A percentile compares a stretch with the other conserved stretches of the same genome.
phyloP scores from a whole-genome alignment of 2,888 invertebrate genomes.

The Hedychridium roseum region DNA sequence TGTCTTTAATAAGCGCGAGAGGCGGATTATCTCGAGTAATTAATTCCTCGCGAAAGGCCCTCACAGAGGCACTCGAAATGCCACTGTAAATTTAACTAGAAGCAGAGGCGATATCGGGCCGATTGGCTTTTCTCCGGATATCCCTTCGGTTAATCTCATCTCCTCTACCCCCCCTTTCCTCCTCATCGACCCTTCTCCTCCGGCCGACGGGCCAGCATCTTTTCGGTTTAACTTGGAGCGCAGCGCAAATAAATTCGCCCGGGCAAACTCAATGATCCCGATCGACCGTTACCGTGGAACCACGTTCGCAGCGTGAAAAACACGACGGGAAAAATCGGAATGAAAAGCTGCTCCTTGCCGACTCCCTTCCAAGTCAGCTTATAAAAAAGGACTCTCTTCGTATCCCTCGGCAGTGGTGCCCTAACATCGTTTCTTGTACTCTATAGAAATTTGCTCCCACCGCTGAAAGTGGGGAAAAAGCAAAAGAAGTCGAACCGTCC shows the following conservation, averaged over 20 bases:
- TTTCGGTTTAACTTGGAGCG: constrained; percentile 12
- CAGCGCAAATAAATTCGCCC: constrained; percentile 17
- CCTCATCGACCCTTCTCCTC: too few species aligned
- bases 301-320: too few species aligned
- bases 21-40: constrained; percentile 25
- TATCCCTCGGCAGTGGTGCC: too few species aligned
- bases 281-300: too few species aligned
- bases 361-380: too few species aligned
- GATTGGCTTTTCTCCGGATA: constrained; percentile 20
- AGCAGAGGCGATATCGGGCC: background rate
- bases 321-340: too few species aligned
- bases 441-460: too few species aligned
- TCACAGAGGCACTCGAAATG: background rate
- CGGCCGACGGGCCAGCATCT: constrained; percentile 11
- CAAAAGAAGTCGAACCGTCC: too few species aligned
- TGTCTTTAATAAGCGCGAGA: constrained; percentile 19
- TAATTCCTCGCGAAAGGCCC: constrained; percentile 24
- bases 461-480: too few species aligned
- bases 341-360: too few species aligned
- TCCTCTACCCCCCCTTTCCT: constrained; percentile 10
- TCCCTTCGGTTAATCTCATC: constrained; percentile 33
- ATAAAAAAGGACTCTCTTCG: too few species aligned
- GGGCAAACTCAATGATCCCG: constrained; percentile 11
- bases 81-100: constrained; percentile 30
- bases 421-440: too few species aligned